These are phyloP conservation scores for Ochropacha duplaris DNA, from an alignment of 2,888 invertebrate genomes.

Conservation along the genomic window DNA sequence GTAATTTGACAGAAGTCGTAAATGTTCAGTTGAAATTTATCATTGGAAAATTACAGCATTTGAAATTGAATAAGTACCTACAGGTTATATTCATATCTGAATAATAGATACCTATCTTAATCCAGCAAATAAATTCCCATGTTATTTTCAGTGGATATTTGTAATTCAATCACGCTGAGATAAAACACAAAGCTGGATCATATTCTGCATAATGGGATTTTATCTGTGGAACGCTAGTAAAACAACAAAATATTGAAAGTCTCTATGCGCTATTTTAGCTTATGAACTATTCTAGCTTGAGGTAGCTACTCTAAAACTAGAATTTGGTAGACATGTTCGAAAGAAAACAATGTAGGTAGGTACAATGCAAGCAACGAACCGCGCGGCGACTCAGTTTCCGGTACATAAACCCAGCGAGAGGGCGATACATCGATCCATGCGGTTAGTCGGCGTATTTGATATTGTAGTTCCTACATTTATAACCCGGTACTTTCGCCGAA, in stretches of 20 bases:
- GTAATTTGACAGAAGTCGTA: constrained; percentile 30
- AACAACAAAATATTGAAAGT: too few relatives aligned
- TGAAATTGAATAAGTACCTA: neutral
- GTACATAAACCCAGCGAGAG: constrained; percentile 47
- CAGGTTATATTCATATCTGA: neutral
- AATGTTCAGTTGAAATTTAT: neutral
- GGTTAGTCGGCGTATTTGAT: constrained; percentile 11
- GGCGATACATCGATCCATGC: constrained; percentile 45
- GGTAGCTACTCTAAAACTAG: too few relatives aligned
- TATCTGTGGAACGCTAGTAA: too few relatives aligned
- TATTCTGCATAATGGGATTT: too few relatives aligned
- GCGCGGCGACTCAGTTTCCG: constrained; percentile 54
- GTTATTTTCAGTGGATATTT: too few relatives aligned
- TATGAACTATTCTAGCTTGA: too few relatives aligned
- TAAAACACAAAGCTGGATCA: too few relatives aligned
- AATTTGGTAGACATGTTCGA: constrained; percentile 34
- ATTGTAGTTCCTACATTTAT: neutral
- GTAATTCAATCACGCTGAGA: too few relatives aligned
- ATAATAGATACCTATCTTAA: too few relatives aligned
- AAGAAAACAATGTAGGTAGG: constrained; percentile 51
- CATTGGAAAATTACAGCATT: neutral
- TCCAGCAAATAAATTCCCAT: too few relatives aligned
- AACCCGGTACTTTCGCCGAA: constrained; percentile 7
- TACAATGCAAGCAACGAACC: constrained; percentile 31
- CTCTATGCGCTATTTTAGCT: neutral